Evolutionary conservation across 2,888 invertebrate species (phyloP).

Genomic region (Agrotis segetum): DNA sequence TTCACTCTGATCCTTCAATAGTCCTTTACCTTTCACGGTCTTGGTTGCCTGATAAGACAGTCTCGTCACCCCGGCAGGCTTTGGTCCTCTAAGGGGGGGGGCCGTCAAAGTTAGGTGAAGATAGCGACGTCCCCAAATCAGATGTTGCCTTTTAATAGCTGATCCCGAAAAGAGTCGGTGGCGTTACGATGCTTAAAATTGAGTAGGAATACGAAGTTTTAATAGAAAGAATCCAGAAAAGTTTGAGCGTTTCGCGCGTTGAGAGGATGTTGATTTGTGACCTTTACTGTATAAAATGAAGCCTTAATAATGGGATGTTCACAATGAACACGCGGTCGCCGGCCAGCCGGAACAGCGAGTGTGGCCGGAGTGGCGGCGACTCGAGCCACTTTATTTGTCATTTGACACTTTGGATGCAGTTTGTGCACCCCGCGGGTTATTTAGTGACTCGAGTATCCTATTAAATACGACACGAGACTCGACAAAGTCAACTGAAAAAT

Average conservation of each 20-base stretch:
- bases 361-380: slow-evolving; percentile 28
- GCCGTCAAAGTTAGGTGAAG: no score
- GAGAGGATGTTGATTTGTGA: neutral
- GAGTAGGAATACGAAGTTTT: neutral
- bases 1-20: no score
- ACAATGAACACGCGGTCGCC: slow-evolving; percentile 20
- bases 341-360: slow-evolving; percentile 34
- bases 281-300: slow-evolving; percentile 24
- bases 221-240: neutral
- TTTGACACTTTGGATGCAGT: slow-evolving; percentile 26
- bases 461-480: neutral
- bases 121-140: no score
- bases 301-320: slow-evolving; percentile 13
- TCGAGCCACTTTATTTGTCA: slow-evolving; percentile 30
- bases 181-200: neutral
- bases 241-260: neutral
- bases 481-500: neutral
- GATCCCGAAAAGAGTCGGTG: neutral
- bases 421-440: neutral
- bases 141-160: neutral
- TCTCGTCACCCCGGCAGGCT: no score
- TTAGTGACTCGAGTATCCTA: neutral
- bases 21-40: no score
- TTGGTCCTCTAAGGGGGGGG: no score
- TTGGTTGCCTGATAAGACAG: no score